These are phyloP conservation scores for Amaurobius ferox DNA, from an alignment of 2,888 invertebrate genomes.

Conservation along the genomic window DNA sequence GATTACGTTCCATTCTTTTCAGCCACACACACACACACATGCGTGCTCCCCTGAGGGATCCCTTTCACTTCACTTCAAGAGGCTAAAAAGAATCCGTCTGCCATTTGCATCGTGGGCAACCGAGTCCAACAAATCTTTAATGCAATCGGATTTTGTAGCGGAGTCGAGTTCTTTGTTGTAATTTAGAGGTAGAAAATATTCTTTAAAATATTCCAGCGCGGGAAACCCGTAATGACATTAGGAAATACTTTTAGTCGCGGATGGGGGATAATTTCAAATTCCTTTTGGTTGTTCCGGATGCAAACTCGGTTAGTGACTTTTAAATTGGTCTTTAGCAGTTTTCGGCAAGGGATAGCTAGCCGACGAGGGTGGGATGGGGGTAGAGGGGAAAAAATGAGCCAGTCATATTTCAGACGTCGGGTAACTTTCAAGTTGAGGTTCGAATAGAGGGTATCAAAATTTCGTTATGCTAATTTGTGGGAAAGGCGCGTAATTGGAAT, in stretches of 20 bases:
- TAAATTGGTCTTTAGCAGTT: slow-evolving; percentile 66
- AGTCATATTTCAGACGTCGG: slow-evolving; percentile 19
- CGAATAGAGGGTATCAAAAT: slow-evolving; percentile 20
- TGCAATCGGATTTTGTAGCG: slow-evolving; percentile 12
- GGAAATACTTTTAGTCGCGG: slow-evolving; percentile 25
- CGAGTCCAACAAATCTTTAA: slow-evolving; percentile 17
- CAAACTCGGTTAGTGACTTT: slow-evolving; percentile 66
- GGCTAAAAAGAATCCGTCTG: slow-evolving; percentile 9
- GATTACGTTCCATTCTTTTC: slow-evolving; percentile 1
- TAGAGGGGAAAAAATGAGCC: slow-evolving; percentile 5
- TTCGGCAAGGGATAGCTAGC: background rate
- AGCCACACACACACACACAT: too few species aligned
- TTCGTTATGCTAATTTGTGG: slow-evolving; percentile 59
- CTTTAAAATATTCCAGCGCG: slow-evolving; percentile 29
- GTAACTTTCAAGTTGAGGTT: slow-evolving; percentile 23
- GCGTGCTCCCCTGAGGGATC: background rate
- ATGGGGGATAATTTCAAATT: slow-evolving; percentile 59
- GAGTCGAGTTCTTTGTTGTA: slow-evolving; percentile 25
- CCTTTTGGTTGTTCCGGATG: slow-evolving; percentile 45
- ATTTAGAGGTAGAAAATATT: slow-evolving; percentile 26
- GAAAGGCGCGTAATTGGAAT: slow-evolving; percentile 62
- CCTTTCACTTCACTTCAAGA: slow-evolving; percentile 2
- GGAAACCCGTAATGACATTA: slow-evolving; percentile 42
- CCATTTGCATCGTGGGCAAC: slow-evolving; percentile 21
- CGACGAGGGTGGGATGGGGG: background rate